Conservation (phyloP, 2,888 invertebrate species). For the Calephelis perditalis region DNA sequence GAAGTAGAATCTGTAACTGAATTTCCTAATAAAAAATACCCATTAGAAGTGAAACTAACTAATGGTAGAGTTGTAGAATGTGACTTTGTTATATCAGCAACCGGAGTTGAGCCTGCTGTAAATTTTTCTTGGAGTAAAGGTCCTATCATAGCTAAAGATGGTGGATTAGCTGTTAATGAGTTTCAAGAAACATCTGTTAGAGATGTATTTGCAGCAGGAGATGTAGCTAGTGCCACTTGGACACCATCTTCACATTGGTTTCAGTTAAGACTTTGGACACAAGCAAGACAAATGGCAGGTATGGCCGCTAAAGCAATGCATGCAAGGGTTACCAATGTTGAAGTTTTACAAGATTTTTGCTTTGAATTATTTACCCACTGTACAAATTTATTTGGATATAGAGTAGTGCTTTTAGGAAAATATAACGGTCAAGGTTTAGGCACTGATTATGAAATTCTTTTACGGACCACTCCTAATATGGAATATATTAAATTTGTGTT, state of each 20-base stretch:
- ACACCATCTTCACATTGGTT: conserved; percentile 88
- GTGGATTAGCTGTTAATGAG: conserved; percentile 92
- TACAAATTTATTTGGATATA: conserved; percentile 95
- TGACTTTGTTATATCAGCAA: conserved; percentile 97
- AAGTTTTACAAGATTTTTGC: conserved; percentile 92
- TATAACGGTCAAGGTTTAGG: conserved; percentile 95
- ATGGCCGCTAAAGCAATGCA: conserved; percentile 96
- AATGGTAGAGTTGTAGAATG: conserved; percentile 85
- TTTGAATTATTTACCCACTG: conserved; percentile 99
- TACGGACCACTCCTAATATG: conserved; percentile 88
- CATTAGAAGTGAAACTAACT: conserved; percentile 84
- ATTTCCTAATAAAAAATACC: conserved; percentile 70
- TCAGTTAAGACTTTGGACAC: conserved; percentile 98
- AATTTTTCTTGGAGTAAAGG: conserved; percentile 74
- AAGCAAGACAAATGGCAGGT: conserved; percentile 97
- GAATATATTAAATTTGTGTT: conserved; percentile 94
- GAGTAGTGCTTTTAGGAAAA: conserved; percentile 93
- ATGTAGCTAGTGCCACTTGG: conserved; percentile 94
- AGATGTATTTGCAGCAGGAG: conserved; percentile 96
- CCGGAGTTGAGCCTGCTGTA: conserved; percentile 89
- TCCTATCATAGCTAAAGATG: conserved; percentile 80
- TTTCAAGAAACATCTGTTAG: conserved; percentile 88
- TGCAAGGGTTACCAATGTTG: conserved; percentile 77
- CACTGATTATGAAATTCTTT: conserved; percentile 87
- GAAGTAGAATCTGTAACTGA: conserved; percentile 70